Evolutionary conservation across 2,797 vertebrate species (phyloP).

Genomic region (Salarias fasciatus): DNA sequence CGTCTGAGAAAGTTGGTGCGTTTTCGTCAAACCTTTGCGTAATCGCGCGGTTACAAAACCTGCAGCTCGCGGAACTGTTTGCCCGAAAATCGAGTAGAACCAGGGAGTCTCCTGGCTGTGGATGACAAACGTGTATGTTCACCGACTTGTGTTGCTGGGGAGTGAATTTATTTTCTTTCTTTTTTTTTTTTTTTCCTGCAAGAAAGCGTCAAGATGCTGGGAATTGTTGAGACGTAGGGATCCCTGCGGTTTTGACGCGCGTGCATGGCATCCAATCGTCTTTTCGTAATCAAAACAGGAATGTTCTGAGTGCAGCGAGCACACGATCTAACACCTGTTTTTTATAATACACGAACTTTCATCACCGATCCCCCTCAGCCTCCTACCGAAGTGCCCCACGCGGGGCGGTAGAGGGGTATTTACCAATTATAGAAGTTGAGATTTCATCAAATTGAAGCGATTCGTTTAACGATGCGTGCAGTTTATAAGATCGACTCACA

Average conservation of each 20-base stretch:
- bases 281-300: too few species aligned
- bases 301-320: not conserved
- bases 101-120: not conserved
- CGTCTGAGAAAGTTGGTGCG: slow-evolving; percentile 32
- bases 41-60: slow-evolving; percentile 70
- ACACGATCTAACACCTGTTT: not conserved
- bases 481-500: too few species aligned
- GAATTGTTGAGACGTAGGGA: not conserved
- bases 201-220: not conserved
- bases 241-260: fast-evolving
- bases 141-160: not conserved
- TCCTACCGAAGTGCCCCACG: not conserved
- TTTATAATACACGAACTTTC: slow-evolving; percentile 13
- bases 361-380: slow-evolving; percentile 34
- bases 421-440: not conserved
- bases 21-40: slow-evolving; percentile 74
- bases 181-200: too few species aligned
- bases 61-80: not conserved
- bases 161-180: too few species aligned
- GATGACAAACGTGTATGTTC: not conserved
- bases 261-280: too few species aligned
- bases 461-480: not conserved
- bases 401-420: slow-evolving; percentile 14
- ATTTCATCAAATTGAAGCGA: not conserved
- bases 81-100: not conserved